Base-by-base conservation (phyloP, 2,113 vertebrate species). In the Lampris megalopsis region DNA sequence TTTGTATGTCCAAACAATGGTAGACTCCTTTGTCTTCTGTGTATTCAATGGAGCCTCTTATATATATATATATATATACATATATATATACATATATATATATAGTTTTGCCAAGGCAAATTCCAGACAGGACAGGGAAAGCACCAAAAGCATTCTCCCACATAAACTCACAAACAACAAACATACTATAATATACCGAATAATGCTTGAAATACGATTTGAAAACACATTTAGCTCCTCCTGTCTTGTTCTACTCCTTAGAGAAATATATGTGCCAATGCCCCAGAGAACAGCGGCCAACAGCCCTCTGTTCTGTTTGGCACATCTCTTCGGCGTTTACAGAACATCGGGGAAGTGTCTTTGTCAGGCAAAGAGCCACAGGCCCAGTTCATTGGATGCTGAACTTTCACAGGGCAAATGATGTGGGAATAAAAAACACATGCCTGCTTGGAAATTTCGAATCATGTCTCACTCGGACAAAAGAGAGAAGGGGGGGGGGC, bases 241-340 rank as follows among this genome's bases (percentile, higher is more conserved):
- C 49, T 75, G 79, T 83, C 79, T 82, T 69, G 71, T 86, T 89
- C 68, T 75, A 73, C 80, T 79, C 82, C 80, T 80, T 80, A 63
- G 78, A 77, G 69, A 89, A 90, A 24, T 91, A 90, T 89, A 94
- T 93, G 92, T 93, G 92, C 91, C 93, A 83, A 85, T 73, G 84
- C 86, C 88, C 89, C 71, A 36, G 66, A 86, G 79, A 85, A 86
- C 75, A 91, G 80, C 75, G 77, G 71, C 70, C 79, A 85, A 83
- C 82, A 68, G 68, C 72, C 68, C 75, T 86, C 77, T 24, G 24
- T 24, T 24, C 24, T 58, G 77, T 86, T 87, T 61, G 71, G 91
- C 82, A 82, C 80, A 71, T 88, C 88, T 93, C 92, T 94, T 94
- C 93, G 93, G 93, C 89, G 71, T 93, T 86, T 64, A 36, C 66